Conservation (phyloP, 2,113 vertebrate species). For the Triplophysa rosa region DNA sequence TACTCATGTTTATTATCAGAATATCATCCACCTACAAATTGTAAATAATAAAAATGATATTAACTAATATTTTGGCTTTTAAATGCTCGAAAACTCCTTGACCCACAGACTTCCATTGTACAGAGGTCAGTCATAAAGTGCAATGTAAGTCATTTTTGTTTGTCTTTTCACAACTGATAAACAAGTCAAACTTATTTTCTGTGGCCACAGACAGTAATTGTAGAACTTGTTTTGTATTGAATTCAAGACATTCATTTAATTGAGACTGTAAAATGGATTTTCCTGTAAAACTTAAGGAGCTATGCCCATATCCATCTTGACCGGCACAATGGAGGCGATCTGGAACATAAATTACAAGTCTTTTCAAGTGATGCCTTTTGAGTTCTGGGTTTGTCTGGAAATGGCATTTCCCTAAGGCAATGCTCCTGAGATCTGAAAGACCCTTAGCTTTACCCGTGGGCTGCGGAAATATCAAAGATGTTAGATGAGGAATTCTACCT, state of each 20-base stretch:
- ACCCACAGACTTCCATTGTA: no score
- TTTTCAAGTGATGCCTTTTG: conserved; percentile 22
- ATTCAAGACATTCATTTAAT: neutral
- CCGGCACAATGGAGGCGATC: conserved; percentile 27
- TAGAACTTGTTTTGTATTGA: neutral
- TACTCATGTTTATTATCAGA: no score
- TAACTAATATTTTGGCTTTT: no score
- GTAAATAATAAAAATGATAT: no score
- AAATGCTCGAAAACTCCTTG: no score
- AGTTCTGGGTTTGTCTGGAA: neutral
- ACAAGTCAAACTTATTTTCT: no score
- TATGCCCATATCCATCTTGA: conserved; percentile 38
- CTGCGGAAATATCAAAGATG: neutral
- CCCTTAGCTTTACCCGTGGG: neutral
- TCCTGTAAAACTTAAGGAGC: conserved; percentile 51
- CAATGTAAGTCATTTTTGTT: no score
- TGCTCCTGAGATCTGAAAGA: neutral
- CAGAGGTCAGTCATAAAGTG: no score
- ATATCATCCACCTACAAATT: no score
- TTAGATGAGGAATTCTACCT: neutral
- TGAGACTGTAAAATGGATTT: conserved; percentile 58
- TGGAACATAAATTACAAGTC: conserved; percentile 60
- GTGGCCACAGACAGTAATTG: neutral
- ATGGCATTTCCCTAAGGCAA: conserved; percentile 36
- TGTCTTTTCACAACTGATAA: no score